Evolutionary conservation across 1,140 invertebrate genomes (phyloP).

Genomic region (Camponotus pennsylvanicus): DNA sequence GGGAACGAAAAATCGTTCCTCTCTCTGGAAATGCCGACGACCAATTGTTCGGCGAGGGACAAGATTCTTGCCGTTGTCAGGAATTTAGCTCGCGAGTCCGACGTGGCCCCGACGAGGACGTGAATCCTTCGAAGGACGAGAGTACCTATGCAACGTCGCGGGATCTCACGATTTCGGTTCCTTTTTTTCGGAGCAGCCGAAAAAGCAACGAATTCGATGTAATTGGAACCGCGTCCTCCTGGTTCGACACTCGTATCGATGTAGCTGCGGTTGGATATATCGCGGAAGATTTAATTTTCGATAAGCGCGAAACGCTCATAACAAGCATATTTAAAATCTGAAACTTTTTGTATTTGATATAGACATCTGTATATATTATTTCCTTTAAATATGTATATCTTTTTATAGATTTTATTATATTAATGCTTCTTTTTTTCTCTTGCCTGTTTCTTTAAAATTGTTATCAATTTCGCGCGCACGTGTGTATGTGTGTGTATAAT

Average conservation of each 20-base stretch:
- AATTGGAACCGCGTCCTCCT: constrained; percentile 63
- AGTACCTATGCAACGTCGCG: constrained; percentile 32
- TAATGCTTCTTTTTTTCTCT: background rate
- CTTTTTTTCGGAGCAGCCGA: constrained; percentile 34
- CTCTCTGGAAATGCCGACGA: constrained; percentile 76
- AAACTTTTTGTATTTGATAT: background rate
- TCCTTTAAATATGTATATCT: background rate
- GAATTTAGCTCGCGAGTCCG: constrained; percentile 75
- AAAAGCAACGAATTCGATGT: constrained; percentile 52
- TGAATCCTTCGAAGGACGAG: constrained; percentile 68
- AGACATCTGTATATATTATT: background rate
- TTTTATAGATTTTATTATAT: background rate
- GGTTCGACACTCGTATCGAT: constrained; percentile 47
- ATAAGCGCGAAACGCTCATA: constrained; percentile 13
- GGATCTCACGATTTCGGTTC: constrained; percentile 51
- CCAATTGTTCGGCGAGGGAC: constrained; percentile 76
- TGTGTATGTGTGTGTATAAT: background rate
- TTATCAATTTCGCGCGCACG: background rate
- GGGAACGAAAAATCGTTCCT: constrained; percentile 73
- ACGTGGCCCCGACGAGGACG: constrained; percentile 54
- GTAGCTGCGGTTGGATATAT: constrained; percentile 4
- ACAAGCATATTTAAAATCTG: background rate
- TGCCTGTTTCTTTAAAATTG: background rate
- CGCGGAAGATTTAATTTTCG: constrained; percentile 19
- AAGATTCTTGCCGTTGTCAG: constrained; percentile 77